These are phyloP conservation scores for Lytechinus variegatus DNA, from an alignment of 35 echinoderm and acorn worm species.

Conservation along the genomic window DNA sequence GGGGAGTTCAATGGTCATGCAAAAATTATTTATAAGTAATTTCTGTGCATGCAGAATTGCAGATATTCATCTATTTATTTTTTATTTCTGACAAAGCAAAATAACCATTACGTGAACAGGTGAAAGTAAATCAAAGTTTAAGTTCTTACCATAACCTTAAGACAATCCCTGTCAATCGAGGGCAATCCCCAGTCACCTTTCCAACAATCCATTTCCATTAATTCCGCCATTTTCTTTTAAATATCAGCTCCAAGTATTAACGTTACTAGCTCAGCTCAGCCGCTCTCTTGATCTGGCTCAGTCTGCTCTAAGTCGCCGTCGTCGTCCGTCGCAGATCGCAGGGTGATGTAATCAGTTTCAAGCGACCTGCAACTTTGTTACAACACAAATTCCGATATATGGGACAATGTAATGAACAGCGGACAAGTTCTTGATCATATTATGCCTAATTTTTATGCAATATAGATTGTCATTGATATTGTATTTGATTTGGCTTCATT, in stretches of 20 bases:
- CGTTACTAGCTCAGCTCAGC: neutral
- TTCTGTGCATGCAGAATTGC: no score
- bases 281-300: neutral
- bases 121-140: no score
- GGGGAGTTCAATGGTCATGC: no score
- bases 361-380: neutral
- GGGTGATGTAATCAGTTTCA: neutral
- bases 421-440: no score
- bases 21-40: no score
- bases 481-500: no score
- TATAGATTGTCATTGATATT: no score
- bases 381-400: neutral
- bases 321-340: no score
- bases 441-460: no score
- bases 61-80: no score
- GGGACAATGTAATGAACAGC: neutral
- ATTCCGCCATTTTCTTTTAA: neutral
- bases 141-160: constrained; percentile 67
- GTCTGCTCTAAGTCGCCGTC: neutral
- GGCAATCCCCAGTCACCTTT: constrained; percentile 79
- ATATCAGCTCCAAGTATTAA: neutral
- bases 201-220: constrained; percentile 71
- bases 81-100: no score
- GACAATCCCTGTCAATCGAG: constrained; percentile 66
- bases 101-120: no score